phyloP scores from a whole-genome alignment of 1,140 invertebrate species.

The Hylaeus anthracinus region DNA sequence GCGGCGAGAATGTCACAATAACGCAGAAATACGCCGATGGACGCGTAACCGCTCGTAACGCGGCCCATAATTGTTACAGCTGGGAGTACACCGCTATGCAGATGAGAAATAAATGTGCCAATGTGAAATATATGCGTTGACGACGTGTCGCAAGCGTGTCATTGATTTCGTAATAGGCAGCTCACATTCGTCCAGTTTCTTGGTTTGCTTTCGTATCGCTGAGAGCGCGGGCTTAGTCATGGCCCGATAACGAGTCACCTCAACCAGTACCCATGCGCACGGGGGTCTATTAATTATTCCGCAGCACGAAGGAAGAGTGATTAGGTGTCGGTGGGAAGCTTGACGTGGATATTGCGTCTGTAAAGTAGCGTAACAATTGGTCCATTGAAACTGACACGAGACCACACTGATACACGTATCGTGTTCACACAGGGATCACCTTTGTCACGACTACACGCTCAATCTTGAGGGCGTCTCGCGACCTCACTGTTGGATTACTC shows the following conservation, averaged over 20 bases:
- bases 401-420: no score
- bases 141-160: constrained; percentile 34
- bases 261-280: background rate
- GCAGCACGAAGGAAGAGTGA: background rate
- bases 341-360: no score
- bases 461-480: no score
- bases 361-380: no score
- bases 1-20: constrained; percentile 17
- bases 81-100: constrained; percentile 28
- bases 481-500: no score
- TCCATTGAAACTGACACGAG: no score
- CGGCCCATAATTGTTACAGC: constrained; percentile 41
- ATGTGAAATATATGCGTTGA: constrained; percentile 22
- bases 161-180: constrained; percentile 46
- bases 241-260: background rate
- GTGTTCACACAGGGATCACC: no score
- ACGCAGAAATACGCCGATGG: constrained; percentile 8
- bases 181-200: constrained; percentile 10
- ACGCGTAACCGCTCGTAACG: constrained; percentile 24
- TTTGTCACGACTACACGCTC: no score
- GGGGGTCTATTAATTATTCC: background rate
- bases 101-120: constrained; percentile 54
- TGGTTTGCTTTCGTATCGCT: background rate
- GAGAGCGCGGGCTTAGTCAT: background rate
- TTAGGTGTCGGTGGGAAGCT: no score